phyloP scores from a whole-genome alignment of 1,140 invertebrate genomes.

The Drosophila pectinifera region DNA sequence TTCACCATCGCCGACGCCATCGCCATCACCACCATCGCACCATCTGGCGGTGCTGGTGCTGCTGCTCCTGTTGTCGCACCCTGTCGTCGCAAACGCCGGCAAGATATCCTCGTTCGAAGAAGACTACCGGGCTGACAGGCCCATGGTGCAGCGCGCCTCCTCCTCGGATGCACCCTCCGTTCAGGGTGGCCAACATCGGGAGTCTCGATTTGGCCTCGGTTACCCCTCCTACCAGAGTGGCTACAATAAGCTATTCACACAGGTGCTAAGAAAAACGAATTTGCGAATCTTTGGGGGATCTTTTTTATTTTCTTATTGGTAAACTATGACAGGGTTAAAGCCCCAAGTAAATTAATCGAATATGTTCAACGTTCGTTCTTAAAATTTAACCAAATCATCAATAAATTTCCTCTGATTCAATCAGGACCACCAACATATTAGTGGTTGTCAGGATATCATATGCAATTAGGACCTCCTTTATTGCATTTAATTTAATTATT shows the following conservation, averaged over 20 bases:
- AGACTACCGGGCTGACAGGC: constrained; percentile 85
- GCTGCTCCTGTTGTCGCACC: constrained; percentile 49
- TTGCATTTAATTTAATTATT: not conserved
- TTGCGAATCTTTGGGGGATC: not conserved
- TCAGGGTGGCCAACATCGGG: constrained; percentile 83
- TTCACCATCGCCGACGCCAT: constrained; percentile 13
- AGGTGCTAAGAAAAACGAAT: constrained; percentile 86
- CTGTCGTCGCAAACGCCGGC: constrained; percentile 68
- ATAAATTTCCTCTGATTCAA: no score
- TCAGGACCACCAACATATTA: no score
- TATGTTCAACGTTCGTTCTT: not conserved
- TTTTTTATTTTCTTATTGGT: no score
- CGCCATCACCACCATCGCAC: constrained; percentile 23
- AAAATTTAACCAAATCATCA: not conserved
- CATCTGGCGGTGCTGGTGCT: constrained; percentile 41
- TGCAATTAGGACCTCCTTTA: not conserved
- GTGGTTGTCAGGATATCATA: no score
- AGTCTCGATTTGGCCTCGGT: constrained; percentile 86
- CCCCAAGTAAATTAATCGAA: no score
- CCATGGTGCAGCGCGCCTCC: constrained; percentile 85
- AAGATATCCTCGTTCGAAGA: constrained; percentile 85
- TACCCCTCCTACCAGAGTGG: constrained; percentile 92
- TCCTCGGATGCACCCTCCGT: constrained; percentile 84
- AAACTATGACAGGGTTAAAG: no score
- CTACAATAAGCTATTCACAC: constrained; percentile 95